Conservation (phyloP, 1,140 invertebrate species). For the Portunus trituberculatus region DNA sequence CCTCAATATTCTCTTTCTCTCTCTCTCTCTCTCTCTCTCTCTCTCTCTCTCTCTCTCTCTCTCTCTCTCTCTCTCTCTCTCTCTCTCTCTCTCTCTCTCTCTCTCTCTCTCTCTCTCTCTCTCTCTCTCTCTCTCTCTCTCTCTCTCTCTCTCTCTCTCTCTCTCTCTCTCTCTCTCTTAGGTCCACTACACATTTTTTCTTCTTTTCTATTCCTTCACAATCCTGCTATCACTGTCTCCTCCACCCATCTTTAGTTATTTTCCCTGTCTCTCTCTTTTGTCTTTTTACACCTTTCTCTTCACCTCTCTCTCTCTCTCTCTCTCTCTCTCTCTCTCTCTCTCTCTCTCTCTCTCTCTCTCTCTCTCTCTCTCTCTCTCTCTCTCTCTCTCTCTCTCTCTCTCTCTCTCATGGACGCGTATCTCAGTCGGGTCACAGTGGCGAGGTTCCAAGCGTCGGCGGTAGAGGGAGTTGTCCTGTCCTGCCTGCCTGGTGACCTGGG, state of each 20-base stretch:
- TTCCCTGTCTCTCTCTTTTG: background rate
- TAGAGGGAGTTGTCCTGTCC: constrained; percentile 57
- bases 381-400: background rate
- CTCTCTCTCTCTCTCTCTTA: background rate
- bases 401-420: background rate
- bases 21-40: too few relatives aligned
- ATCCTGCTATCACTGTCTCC: background rate
- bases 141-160: background rate
- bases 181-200: background rate
- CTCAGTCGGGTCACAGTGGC: background rate
- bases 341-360: background rate
- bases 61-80: too few relatives aligned
- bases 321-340: background rate
- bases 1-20: background rate
- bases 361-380: background rate
- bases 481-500: constrained; percentile 28
- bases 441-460: background rate
- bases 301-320: background rate
- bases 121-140: too few relatives aligned
- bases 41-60: too few relatives aligned
- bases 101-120: background rate
- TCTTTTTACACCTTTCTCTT: background rate
- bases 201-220: background rate
- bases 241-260: background rate
- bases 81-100: background rate